Conservation (phyloP, 2,113 vertebrate species). For the Aegithalos caudatus region DNA sequence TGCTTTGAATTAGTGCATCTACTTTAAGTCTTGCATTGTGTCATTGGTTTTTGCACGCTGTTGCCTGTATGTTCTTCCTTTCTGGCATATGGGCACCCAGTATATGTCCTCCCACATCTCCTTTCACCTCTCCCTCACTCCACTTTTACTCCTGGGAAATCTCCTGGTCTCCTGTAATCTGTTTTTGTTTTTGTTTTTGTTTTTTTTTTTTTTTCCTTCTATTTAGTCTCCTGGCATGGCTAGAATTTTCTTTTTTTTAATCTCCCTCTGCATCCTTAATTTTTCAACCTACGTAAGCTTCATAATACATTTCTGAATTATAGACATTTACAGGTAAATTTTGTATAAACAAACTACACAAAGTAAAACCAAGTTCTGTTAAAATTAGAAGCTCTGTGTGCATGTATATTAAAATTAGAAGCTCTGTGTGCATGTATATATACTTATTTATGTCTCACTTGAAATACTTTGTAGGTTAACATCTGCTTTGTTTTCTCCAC, state of each 20-base stretch:
- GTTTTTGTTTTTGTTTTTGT: not conserved
- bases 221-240: not conserved
- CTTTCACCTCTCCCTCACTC: not conserved
- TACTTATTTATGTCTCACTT: not conserved
- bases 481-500: not conserved
- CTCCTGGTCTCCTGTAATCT: not conserved
- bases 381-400: not conserved
- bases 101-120: not conserved
- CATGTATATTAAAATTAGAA: slow-evolving; percentile 1
- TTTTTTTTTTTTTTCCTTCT: not conserved
- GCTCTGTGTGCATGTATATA: not conserved
- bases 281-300: not conserved
- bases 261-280: not conserved
- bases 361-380: not conserved
- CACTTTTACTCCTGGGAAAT: not conserved
- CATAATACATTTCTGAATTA: not conserved
- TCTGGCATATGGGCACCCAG: not conserved
- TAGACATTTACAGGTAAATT: not conserved
- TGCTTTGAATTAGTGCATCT: not conserved
- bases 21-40: not conserved
- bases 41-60: not conserved
- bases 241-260: not conserved
- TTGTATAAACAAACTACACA: not conserved
- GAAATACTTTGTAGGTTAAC: not conserved
- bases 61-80: not conserved